Conservation (phyloP, 1,140 invertebrate species). For the Homarus americanus region DNA sequence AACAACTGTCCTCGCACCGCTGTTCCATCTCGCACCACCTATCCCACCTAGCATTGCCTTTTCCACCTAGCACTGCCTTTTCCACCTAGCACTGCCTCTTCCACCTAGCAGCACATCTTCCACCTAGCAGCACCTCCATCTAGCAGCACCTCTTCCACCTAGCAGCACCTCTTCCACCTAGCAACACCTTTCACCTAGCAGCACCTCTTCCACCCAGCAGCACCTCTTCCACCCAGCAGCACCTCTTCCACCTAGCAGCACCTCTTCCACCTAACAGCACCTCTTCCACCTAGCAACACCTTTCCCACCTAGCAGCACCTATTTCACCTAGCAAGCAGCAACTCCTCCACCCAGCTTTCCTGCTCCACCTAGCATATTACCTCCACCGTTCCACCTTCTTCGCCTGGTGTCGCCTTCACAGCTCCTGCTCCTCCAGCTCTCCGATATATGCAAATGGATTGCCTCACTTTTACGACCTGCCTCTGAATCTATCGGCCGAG, state of each 20-base stretch:
- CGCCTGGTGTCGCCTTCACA: slow-evolving; percentile 25
- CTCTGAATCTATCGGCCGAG: slow-evolving; percentile 72
- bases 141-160: too few relatives aligned
- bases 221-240: background rate
- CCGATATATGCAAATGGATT: slow-evolving; percentile 72
- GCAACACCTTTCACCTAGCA: too few relatives aligned
- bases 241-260: background rate
- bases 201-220: background rate
- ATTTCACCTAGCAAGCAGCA: background rate
- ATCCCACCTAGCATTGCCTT: too few relatives aligned
- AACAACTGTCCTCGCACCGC: too few relatives aligned
- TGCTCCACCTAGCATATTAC: background rate
- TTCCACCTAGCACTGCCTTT: background rate
- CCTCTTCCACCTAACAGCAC: background rate
- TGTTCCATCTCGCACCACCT: too few relatives aligned
- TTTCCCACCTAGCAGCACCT: background rate
- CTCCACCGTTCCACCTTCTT: background rate
- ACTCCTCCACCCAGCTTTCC: background rate
- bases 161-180: too few relatives aligned
- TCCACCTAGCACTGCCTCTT: background rate
- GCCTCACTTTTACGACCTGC: slow-evolving; percentile 71
- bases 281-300: slow-evolving; percentile 1
- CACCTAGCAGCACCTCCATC: background rate
- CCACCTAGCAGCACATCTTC: background rate
- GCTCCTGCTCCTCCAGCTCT: slow-evolving; percentile 54